A percentile compares a stretch with the other conserved stretches of the same genome.
Conservation (phyloP, 2,888 invertebrate species). For the Teleiodes luculella region DNA sequence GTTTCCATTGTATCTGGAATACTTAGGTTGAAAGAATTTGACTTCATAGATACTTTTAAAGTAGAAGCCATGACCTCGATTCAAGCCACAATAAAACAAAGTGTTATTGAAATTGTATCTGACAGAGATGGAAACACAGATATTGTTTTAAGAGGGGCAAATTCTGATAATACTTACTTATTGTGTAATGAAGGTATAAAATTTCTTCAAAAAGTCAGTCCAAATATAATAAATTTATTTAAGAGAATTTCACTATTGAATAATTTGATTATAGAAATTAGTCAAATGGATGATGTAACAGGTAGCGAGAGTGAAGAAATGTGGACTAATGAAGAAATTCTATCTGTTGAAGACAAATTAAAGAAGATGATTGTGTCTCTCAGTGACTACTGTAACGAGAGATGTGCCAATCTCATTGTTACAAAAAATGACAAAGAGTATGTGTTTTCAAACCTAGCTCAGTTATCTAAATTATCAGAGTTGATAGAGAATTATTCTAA, state of each 20-base stretch:
- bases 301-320: constrained; percentile 83
- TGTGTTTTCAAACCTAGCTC: constrained; percentile 83
- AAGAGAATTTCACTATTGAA: constrained; percentile 86
- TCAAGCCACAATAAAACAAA: constrained; percentile 92
- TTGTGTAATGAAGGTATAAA: constrained; percentile 84
- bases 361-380: constrained; percentile 88
- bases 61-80: constrained; percentile 94
- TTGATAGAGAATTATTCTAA: constrained; percentile 89
- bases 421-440: constrained; percentile 85
- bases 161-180: constrained; percentile 72
- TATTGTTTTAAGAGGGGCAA: constrained; percentile 66
- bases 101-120: constrained; percentile 85
- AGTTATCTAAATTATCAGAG: constrained; percentile 86
- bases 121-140: constrained; percentile 67
- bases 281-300: constrained; percentile 78
- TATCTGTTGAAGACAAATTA: constrained; percentile 83
- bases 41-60: constrained; percentile 91
- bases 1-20: constrained; percentile 94
- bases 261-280: constrained; percentile 87
- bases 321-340: constrained; percentile 83
- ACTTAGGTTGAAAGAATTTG: constrained; percentile 90
- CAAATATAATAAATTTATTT: constrained; percentile 83
- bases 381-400: constrained; percentile 94
- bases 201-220: constrained; percentile 82
- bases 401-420: constrained; percentile 92